Conservation (phyloP, 1,140 invertebrate species). For the Leptonema lineaticorne region DNA sequence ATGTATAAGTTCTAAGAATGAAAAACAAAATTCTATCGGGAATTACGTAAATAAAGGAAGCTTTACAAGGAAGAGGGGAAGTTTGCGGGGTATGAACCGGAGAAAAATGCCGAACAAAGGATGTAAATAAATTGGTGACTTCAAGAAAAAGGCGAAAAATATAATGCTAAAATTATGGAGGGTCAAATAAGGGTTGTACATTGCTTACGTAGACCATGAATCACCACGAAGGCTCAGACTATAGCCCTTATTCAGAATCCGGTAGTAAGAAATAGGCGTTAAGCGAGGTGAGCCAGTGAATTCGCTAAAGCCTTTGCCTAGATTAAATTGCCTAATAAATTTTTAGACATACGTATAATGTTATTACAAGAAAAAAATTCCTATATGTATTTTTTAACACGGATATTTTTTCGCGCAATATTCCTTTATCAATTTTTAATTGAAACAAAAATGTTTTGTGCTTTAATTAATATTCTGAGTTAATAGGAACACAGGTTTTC, state of each 20-base stretch:
- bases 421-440: background rate
- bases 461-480: no score
- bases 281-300: background rate
- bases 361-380: background rate
- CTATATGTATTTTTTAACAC: background rate
- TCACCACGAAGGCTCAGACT: background rate
- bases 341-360: background rate
- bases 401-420: background rate
- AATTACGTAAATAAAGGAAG: background rate
- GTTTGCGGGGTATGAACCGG: background rate
- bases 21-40: constrained; percentile 13
- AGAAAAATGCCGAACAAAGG: background rate
- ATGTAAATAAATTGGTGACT: constrained; percentile 19
- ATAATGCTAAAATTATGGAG: constrained; percentile 16
- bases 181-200: constrained; percentile 3
- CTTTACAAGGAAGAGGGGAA: no score
- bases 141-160: constrained; percentile 9
- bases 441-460: no score
- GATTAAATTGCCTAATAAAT: background rate
- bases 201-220: background rate
- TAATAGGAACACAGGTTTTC: no score
- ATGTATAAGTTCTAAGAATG: no score
- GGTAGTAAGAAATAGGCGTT: background rate
- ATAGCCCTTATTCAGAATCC: background rate
- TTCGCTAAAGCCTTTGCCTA: background rate